A percentile compares a stretch with the other conserved stretches of the same genome.
Evolutionary conservation across 2,113 vertebrate species (phyloP).

Genomic region (Equus quagga): DNA sequence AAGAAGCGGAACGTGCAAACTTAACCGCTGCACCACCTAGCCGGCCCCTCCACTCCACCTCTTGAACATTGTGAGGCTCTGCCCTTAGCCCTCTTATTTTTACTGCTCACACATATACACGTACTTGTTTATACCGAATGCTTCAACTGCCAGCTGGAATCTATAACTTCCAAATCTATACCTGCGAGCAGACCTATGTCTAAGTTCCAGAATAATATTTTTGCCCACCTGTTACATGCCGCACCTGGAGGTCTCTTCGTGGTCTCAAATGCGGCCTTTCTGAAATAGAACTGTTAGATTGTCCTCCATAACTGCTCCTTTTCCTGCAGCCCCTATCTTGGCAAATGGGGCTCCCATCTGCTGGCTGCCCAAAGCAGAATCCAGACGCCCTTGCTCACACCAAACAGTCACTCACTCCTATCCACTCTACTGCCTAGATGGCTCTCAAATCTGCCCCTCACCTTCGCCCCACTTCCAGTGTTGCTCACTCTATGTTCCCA

Average conservation of each 20-base stretch:
- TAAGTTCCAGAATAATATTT: not conserved
- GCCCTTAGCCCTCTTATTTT: not conserved
- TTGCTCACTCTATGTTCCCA: not conserved
- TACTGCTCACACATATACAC: not conserved
- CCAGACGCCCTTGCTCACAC: fast-evolving
- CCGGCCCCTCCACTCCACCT: not conserved
- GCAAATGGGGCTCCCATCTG: not conserved
- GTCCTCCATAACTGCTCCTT: not conserved
- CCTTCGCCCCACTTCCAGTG: not conserved
- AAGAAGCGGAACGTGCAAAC: too few species aligned
- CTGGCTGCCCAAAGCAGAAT: not conserved
- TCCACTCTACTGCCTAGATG: not conserved
- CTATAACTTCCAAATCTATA: not conserved
- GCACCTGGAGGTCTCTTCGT: not conserved
- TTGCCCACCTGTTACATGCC: not conserved
- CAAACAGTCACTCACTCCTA: not conserved
- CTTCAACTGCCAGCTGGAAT: not conserved
- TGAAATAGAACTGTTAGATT: not conserved
- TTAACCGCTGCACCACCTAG: too few species aligned
- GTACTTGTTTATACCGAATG: not conserved
- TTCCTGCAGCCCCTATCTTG: not conserved
- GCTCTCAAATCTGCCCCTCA: not conserved
- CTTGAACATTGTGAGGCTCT: not conserved
- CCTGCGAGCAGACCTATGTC: not conserved
- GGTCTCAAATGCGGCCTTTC: not conserved